Conservation (phyloP, 2,797 vertebrate genomes). For the Heterohyrax brucei region DNA sequence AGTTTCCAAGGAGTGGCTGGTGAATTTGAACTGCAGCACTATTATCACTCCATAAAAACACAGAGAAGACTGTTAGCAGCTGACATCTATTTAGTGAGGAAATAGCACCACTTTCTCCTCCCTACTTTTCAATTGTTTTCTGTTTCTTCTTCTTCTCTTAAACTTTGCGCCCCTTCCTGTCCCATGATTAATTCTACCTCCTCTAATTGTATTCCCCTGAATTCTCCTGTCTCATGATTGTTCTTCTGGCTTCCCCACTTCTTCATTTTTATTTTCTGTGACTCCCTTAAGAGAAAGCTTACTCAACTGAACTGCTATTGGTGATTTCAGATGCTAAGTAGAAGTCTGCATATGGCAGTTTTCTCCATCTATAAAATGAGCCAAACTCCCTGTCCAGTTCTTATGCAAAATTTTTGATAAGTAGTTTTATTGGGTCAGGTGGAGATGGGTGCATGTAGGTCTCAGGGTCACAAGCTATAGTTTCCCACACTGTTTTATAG, state of each 20-base stretch:
- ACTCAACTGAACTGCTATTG: background rate
- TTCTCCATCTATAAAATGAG: constrained; percentile 9
- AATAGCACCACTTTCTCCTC: background rate
- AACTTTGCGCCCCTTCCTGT: background rate
- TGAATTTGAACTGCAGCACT: too few species aligned
- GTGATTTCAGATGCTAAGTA: constrained; percentile 9
- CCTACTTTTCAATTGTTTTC: background rate
- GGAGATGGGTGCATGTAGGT: background rate
- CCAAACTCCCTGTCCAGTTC: background rate
- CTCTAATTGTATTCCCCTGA: background rate
- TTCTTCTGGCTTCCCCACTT: background rate
- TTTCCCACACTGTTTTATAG: background rate
- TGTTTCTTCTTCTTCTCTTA: background rate
- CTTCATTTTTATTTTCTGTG: background rate
- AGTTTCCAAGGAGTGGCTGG: too few species aligned
- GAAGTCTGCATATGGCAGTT: background rate
- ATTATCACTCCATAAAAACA: background rate
- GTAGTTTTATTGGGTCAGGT: background rate
- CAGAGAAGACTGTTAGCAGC: background rate
- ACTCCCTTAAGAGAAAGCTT: background rate
- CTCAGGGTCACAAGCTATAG: background rate
- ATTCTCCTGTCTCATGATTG: background rate
- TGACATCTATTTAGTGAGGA: background rate
- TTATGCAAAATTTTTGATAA: background rate
- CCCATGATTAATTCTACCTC: background rate